These are phyloP conservation scores for Poliocrania exsul DNA, from an alignment of 2,797 vertebrate species.

Conservation along the genomic window DNA sequence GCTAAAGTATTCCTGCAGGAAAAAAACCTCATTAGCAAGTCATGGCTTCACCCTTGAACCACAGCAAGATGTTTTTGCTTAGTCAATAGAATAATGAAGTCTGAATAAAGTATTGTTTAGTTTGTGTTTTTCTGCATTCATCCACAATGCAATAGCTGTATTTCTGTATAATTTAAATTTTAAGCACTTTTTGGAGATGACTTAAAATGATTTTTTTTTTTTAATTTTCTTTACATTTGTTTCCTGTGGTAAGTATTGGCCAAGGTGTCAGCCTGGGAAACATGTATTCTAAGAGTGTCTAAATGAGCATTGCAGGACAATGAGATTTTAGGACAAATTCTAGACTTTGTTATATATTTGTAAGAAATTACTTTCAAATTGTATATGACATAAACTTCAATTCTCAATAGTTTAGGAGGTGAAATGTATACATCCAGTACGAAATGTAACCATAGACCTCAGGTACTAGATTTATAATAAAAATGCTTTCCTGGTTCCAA, in stretches of 20 bases:
- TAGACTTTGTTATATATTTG: neutral
- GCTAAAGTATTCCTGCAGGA: neutral
- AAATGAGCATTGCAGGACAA: neutral
- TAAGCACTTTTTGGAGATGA: neutral
- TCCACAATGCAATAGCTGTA: neutral
- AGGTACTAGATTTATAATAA: neutral
- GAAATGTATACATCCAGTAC: neutral
- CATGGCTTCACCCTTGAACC: neutral
- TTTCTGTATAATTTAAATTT: neutral
- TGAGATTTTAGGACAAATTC: conserved; percentile 6
- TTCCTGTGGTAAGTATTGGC: neutral
- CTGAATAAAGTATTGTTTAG: neutral
- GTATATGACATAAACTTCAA: neutral
- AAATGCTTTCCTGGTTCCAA: neutral
- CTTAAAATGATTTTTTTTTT: neutral
- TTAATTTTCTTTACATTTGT: neutral
- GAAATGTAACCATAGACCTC: neutral
- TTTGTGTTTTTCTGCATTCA: neutral
- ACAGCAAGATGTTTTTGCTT: neutral
- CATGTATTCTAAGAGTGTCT: neutral
- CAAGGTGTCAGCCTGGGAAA: neutral
- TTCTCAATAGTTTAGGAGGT: neutral
- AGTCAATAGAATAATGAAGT: neutral
- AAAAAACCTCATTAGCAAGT: neutral
- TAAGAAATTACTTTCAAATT: conserved; percentile 13